Evolutionary conservation across 1,140 invertebrate genomes (phyloP), one percentile per base, ranked within the genome.

Genomic region (Pseudachorutes palmiensis): DNA sequence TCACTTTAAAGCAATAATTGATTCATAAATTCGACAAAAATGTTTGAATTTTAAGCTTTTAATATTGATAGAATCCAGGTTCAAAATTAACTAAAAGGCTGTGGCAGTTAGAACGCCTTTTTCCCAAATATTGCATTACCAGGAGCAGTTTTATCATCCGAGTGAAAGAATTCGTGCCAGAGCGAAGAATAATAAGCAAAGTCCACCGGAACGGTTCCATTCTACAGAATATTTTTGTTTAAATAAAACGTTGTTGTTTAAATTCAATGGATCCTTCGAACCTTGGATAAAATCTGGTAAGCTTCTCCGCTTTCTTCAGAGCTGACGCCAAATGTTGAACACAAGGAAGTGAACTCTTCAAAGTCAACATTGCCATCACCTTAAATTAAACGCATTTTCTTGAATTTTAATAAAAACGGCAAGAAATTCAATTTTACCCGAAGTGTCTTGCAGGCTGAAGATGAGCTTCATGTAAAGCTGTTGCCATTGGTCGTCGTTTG

Each of bases 81-180:
- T n/a, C n/a, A n/a, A n/a, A n/a, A n/a, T n/a, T n/a, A n/a, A n/a
- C n/a, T n/a, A n/a, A n/a, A n/a, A n/a, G n/a, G n/a, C n/a, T n/a
- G n/a, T n/a, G n/a, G n/a, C n/a, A n/a, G n/a, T n/a, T n/a, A 45
- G 24, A 55, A 16, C 9, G 82, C 68, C 85, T 87, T 79, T n/a
- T 90, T 88, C 68, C 89, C 89, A 74, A 91, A 91, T 76, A 91
- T 89, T 78, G 84, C 91, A 77, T 91, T 91, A 63, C 89, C 89
- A 1, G 87, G 83, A 70, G 88, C 86, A 68, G 81, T 81, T 0
- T 84, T 81, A 74, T 90, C 87, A 74, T 91, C 89, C 22, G 88
- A 86, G 69, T 85, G 82, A 79, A 91, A 90, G 75, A 87, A 91
- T 76, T 91, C 86, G 78, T 87, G 86, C 88, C 89, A 91, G 72